These are phyloP conservation scores for Physella acuta DNA, from an alignment of 1,140 invertebrate genomes.

Conservation along the genomic window DNA sequence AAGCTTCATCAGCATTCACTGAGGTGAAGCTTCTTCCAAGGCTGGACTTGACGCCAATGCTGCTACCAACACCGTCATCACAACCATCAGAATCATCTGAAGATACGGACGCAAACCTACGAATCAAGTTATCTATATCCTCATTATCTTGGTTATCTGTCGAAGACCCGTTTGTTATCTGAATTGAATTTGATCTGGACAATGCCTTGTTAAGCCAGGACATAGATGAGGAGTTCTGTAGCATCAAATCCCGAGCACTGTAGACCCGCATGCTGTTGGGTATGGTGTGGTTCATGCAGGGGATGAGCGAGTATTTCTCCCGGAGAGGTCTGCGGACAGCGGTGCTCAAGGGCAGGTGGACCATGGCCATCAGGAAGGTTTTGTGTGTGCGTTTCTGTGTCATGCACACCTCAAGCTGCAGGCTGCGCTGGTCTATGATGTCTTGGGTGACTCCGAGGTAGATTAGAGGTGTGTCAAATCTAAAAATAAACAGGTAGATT, in stretches of 20 bases:
- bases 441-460: slow-evolving; percentile 43
- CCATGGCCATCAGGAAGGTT: slow-evolving; percentile 49
- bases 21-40: not conserved
- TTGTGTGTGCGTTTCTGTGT: slow-evolving; percentile 49
- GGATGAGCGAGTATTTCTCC: slow-evolving; percentile 49
- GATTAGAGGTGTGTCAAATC: slow-evolving; percentile 45
- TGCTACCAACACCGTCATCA: slow-evolving; percentile 14
- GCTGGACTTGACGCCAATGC: not conserved
- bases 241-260: slow-evolving; percentile 41
- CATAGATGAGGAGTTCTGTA: slow-evolving; percentile 25
- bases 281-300: slow-evolving; percentile 51
- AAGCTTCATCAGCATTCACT: not conserved
- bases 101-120: not conserved
- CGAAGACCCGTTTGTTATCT: not conserved
- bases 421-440: slow-evolving; percentile 38
- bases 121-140: not conserved
- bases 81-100: slow-evolving; percentile 11
- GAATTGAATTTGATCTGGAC: slow-evolving; percentile 11
- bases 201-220: not conserved
- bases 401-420: slow-evolving; percentile 52
- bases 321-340: slow-evolving; percentile 50
- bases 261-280: slow-evolving; percentile 54
- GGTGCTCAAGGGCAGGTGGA: slow-evolving; percentile 43
- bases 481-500: slow-evolving; percentile 38
- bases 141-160: slow-evolving; percentile 6